phyloP scores from a whole-genome alignment of 1,140 invertebrate species.

The Brachionus asplanchnoidis region DNA sequence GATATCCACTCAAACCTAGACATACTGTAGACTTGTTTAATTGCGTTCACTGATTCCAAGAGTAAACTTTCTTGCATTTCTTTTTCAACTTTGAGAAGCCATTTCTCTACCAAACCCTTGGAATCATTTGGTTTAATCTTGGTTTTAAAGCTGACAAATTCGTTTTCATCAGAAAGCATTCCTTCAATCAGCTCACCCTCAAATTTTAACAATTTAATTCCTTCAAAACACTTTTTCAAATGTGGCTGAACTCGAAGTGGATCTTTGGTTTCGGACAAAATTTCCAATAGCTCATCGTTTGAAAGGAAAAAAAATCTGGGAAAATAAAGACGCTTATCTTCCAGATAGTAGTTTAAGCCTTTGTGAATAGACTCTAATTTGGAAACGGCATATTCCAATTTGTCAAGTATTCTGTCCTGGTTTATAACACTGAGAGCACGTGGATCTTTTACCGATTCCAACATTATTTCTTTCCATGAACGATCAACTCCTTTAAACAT shows the following conservation, averaged over 20 bases:
- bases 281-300: conserved; percentile 79
- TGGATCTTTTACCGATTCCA: background rate
- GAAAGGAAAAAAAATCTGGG: conserved; percentile 75
- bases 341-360: conserved; percentile 54
- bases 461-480: conserved; percentile 24
- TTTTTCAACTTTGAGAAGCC: conserved; percentile 57
- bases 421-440: conserved; percentile 55
- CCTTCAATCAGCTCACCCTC: conserved; percentile 73
- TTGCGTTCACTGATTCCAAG: conserved; percentile 49
- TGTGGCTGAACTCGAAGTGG: conserved; percentile 84
- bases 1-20: conserved; percentile 66
- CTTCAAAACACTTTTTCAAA: conserved; percentile 57
- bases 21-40: conserved; percentile 46
- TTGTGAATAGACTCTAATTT: conserved; percentile 50
- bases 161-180: conserved; percentile 75
- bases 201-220: conserved; percentile 63
- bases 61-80: conserved; percentile 56
- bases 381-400: conserved; percentile 53
- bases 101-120: conserved; percentile 58
- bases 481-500: conserved; percentile 52
- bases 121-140: conserved; percentile 79
- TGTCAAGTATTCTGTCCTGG: conserved; percentile 58
- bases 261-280: conserved; percentile 90
- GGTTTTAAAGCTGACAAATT: conserved; percentile 71
- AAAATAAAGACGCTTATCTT: conserved; percentile 57